These are phyloP conservation scores for Drosophila kanapiae DNA, from an alignment of 1,140 invertebrate genomes.

Conservation along the genomic window DNA sequence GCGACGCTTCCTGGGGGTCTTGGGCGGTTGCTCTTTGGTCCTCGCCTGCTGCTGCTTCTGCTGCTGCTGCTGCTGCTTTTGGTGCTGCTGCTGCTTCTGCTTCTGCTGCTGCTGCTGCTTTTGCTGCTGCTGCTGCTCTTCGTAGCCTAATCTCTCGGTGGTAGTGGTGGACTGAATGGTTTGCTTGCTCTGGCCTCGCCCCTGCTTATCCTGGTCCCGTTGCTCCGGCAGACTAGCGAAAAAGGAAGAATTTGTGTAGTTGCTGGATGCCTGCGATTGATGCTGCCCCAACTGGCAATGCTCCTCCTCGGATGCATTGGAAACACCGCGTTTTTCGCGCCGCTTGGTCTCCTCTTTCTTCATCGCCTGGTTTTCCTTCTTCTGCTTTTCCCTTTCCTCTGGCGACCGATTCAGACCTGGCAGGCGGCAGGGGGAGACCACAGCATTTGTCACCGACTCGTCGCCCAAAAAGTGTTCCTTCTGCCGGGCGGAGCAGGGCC, in stretches of 20 bases:
- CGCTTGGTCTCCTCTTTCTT: not conserved
- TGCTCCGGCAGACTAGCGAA: no score
- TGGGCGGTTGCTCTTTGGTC: not conserved
- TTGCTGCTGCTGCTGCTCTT: not conserved
- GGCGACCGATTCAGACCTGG: not conserved
- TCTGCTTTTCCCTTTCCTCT: not conserved
- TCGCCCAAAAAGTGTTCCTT: constrained; percentile 32
- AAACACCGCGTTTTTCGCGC: not conserved
- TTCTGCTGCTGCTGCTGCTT: not conserved
- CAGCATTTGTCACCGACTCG: constrained; percentile 7
- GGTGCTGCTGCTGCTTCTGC: not conserved
- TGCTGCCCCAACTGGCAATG: no score
- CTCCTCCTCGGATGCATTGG: no score
- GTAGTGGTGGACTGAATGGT: not conserved
- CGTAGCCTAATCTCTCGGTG: not conserved
- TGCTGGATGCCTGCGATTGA: no score
- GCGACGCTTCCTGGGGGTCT: not conserved
- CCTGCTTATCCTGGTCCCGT: no score
- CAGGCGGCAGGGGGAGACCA: not conserved
- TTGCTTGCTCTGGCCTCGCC: not conserved
- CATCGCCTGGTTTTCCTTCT: no score
- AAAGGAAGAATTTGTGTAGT: no score
- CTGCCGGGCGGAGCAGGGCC: not conserved
- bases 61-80: not conserved
- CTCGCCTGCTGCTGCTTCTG: not conserved